Evolutionary conservation across 2,888 invertebrate genomes (phyloP), one percentile per base, ranked within the genome.

Genomic region (Oegoconia quadripuncta): DNA sequence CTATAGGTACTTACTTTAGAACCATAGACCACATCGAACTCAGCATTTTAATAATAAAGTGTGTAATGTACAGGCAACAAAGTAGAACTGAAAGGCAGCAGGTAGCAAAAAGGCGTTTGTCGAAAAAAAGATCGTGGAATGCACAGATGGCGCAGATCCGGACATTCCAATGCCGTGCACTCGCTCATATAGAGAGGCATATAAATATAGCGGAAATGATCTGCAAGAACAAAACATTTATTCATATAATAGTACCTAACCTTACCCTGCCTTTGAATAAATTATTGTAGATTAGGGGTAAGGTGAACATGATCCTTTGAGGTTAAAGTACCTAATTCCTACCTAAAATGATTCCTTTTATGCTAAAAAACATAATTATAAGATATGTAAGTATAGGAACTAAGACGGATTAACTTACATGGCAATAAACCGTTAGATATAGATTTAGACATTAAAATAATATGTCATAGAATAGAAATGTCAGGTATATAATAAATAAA

Each of bases 81-180:
- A 70, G 64, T 64, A 50, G 50, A 52, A 55, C 56, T 64, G 58
- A 66, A 74, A 77, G 69, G 67, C 67, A 65, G 75, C 84, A 86
- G 86, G 86, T 87, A 86, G 79, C 77, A 70, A 79, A 77, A 77
- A 74, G 63, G 47, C 61, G 67, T 71, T 59, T 60, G 64, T 53
- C 50, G 45, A 48, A 62, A 67, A 73, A 73, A 80, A 72, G 60
- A 50, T 54, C 52, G 52, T 63, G 82, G 84, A 86, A 87, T 86
- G 82, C 77, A 74, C 86, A 86, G 80, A 84, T 87, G 86, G 78
- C 66, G 74, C 66, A 65, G 75, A 68, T 80, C 77, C 75, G 74
- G 52, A 78, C 77, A 79, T 83, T 80, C 80, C 62, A 62, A 47
- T 46, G 52, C 48, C 59, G 52, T 54, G 50, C 56, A 50, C 49